phyloP scores from a whole-genome alignment of 1,140 invertebrate genomes.

The Dolichoris vasculosae region DNA sequence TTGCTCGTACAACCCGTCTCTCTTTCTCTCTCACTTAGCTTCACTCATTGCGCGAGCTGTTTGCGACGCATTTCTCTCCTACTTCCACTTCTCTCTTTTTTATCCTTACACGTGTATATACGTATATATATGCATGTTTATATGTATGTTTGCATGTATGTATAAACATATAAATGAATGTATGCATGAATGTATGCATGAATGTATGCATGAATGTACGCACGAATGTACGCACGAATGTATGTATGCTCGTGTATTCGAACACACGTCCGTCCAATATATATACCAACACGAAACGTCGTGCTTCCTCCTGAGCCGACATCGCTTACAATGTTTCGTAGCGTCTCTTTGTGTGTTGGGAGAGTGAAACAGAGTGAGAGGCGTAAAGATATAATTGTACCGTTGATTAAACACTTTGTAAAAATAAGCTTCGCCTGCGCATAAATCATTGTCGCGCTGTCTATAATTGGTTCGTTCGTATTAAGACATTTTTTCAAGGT shows the following conservation, averaged over 20 bases:
- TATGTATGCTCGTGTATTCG: not conserved
- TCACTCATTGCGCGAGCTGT: not conserved
- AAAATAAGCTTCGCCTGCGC: slow-evolving; percentile 43
- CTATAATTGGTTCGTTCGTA: slow-evolving; percentile 48
- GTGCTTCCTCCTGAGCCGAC: slow-evolving; percentile 24
- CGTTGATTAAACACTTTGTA: slow-evolving; percentile 54
- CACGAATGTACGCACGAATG: not conserved
- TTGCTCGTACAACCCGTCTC: not conserved
- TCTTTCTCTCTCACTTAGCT: not conserved
- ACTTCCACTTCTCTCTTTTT: not conserved
- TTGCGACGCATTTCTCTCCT: slow-evolving; percentile 30
- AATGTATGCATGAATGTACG: not conserved
- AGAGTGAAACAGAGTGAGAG: slow-evolving; percentile 14
- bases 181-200: too few relatives aligned
- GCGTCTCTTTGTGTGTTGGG: slow-evolving; percentile 18
- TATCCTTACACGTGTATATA: not conserved
- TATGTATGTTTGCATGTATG: not conserved
- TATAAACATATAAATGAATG: not conserved
- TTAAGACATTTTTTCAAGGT: slow-evolving; percentile 20
- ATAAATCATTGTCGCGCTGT: slow-evolving; percentile 52
- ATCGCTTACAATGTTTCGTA: slow-evolving; percentile 31
- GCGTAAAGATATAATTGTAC: slow-evolving; percentile 51
- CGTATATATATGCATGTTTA: not conserved
- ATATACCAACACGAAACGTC: slow-evolving; percentile 23
- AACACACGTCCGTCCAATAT: not conserved